These are phyloP conservation scores for Erythrocercus mccallii DNA, from an alignment of 2,113 vertebrate genomes.

Conservation along the genomic window DNA sequence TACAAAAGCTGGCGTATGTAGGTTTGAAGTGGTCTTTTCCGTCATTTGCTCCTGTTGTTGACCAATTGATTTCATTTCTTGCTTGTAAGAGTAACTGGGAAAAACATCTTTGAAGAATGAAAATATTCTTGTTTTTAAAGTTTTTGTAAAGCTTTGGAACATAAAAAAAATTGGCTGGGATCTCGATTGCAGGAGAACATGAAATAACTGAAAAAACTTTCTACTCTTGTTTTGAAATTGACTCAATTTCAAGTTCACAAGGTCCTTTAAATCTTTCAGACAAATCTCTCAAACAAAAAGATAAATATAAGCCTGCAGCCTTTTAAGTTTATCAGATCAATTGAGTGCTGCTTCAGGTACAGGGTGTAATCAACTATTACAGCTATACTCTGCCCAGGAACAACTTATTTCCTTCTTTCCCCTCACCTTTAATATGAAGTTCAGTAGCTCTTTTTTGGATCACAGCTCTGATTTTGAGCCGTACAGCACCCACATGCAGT, in stretches of 20 bases:
- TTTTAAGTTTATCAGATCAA: conserved; percentile 18
- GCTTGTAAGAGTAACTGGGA: background rate
- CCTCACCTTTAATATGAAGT: background rate
- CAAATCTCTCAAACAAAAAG: conserved; percentile 16
- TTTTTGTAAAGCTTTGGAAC: background rate
- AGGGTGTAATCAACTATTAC: conserved; percentile 20
- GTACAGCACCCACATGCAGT: background rate
- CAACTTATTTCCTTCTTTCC: background rate
- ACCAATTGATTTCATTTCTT: background rate
- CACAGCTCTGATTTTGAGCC: background rate
- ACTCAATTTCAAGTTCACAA: background rate
- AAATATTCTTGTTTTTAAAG: background rate
- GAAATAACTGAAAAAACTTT: conserved; percentile 19
- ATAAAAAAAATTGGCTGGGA: background rate
- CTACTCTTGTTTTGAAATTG: conserved; percentile 22
- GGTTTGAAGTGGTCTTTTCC: background rate
- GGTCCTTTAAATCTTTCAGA: conserved; percentile 26
- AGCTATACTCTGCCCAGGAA: background rate
- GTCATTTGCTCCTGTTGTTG: background rate
- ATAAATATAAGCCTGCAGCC: conserved; percentile 22
- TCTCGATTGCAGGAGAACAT: background rate
- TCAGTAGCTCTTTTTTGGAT: background rate
- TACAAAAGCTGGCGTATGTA: background rate
- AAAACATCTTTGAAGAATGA: background rate
- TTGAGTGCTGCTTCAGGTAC: background rate